Base-by-base conservation (phyloP, 30 jellyfish, hydroid and myxozoan genomes). In the Catostylus mosaicus region DNA sequence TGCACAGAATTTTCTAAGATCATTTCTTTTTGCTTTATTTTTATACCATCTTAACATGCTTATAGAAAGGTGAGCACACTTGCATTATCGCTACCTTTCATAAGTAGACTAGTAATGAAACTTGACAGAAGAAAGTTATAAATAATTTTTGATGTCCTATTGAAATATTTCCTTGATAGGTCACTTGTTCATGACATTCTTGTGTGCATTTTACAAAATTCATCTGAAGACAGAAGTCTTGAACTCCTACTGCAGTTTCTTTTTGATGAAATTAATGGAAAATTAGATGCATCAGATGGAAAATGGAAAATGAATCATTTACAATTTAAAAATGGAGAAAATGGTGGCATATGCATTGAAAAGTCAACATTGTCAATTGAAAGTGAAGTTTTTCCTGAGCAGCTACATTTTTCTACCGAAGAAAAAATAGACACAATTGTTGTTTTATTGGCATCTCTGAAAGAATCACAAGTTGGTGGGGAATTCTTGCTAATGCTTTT, bases 401-500 rank as follows among this genome's bases (percentile, higher is more conserved):
- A 43, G 34, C 16, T 18, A 33, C 23, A 6, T 35, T 77, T 78
- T 40, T 37, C 80, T 14, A 78, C 80, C 6, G 91, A 82, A 22
- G 57, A 52, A 22, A 67, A 79, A 29, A 51, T 82, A 16, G 77
- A 47, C 33, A 60, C 66, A 24, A 19, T 71, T 19, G 63, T 82
- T 0, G 75, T 50, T 24, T 0, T 82, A 18, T 64, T 82, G 27
- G 32, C 8, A n/a, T 35, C 67, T 35, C 1, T 82, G 54, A 33
- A 82, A 59, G 79, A 70, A 45, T 47, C 73, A 18, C 12, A 52
- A 10, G 27, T 52, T 27, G 59, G 46, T 9, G 85, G 78, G 30
- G 30, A 82, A 9, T 82, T 82, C 23, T 67, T 82, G n/a, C 52
- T 67, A n/a, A 38, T 64, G 29, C 70, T 82, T n/a, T 50, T 50